These are phyloP conservation scores for Habropoda laboriosa DNA, from an alignment of 1,140 invertebrate genomes.

Conservation along the genomic window DNA sequence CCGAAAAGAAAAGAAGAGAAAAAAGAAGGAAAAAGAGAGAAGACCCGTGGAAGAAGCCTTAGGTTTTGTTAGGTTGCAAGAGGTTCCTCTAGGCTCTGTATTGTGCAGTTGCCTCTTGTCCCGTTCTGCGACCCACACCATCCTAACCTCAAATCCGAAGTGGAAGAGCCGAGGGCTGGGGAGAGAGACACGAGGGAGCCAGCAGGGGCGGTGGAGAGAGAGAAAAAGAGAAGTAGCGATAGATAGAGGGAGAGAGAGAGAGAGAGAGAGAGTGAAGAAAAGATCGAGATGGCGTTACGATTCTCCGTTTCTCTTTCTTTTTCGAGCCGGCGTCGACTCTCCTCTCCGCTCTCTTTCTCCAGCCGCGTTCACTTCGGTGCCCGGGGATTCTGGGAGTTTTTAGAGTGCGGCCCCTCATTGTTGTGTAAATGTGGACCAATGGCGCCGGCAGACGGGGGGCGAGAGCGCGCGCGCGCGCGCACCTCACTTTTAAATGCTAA, in stretches of 20 bases:
- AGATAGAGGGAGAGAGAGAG: constrained; percentile 39
- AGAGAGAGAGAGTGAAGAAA: constrained; percentile 53
- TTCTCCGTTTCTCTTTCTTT: constrained; percentile 64
- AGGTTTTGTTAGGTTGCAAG: constrained; percentile 72
- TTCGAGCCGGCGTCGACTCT: constrained; percentile 44
- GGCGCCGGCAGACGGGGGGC: constrained; percentile 77
- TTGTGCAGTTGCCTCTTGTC: constrained; percentile 54
- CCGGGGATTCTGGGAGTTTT: constrained; percentile 79
- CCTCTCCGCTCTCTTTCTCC: constrained; percentile 58
- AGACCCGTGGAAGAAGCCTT: constrained; percentile 65
- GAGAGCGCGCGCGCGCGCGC: no score
- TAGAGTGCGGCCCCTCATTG: constrained; percentile 79
- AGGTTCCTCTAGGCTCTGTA: constrained; percentile 67
- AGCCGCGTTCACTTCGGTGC: constrained; percentile 58
- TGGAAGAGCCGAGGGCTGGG: not conserved
- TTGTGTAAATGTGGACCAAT: constrained; percentile 81
- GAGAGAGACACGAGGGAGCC: not conserved
- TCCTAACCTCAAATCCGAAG: constrained; percentile 40
- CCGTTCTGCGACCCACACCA: constrained; percentile 44
- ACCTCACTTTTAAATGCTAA: constrained; percentile 80
- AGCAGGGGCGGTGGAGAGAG: no score
- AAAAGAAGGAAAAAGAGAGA: constrained; percentile 65
- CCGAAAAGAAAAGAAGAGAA: constrained; percentile 65
- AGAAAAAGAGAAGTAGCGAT: constrained; percentile 33
- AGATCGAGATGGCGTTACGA: constrained; percentile 69